Conservation (phyloP, 2,888 invertebrate species). For the Craniophora ligustri region DNA sequence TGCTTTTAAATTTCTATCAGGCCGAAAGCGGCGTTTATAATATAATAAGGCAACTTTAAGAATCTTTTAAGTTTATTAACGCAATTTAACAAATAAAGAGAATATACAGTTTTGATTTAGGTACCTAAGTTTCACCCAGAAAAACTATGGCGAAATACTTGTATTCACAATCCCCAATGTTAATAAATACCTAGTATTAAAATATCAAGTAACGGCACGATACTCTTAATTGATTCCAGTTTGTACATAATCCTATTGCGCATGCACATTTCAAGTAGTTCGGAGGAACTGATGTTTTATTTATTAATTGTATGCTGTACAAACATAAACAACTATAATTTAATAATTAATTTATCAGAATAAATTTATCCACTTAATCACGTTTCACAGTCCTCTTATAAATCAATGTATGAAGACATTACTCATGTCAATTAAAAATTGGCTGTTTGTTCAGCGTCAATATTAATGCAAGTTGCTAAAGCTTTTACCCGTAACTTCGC, state of each 20-base stretch:
- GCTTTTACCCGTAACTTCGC: too few relatives aligned
- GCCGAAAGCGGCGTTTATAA: too few relatives aligned
- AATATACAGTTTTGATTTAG: too few relatives aligned
- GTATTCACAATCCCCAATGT: too few relatives aligned
- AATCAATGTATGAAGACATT: constrained; percentile 9
- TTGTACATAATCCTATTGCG: constrained; percentile 12
- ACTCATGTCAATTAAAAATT: background rate
- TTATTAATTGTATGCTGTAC: constrained; percentile 31
- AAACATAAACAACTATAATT: constrained; percentile 24
- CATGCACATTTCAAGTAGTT: constrained; percentile 40
- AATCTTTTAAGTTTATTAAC: too few relatives aligned
- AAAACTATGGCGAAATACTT: too few relatives aligned
- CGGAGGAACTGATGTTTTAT: constrained; percentile 37
- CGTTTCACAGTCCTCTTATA: constrained; percentile 9
- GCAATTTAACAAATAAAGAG: too few relatives aligned
- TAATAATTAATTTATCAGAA: constrained; percentile 30
- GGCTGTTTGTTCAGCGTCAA: background rate
- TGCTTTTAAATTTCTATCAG: too few relatives aligned
- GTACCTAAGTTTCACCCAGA: too few relatives aligned
- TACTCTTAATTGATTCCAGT: background rate
- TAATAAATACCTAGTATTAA: too few relatives aligned
- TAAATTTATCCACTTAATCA: constrained; percentile 25
- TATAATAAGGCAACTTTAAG: too few relatives aligned
- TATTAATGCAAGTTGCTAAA: background rate
- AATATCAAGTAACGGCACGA: constrained; percentile 1